Evolutionary conservation across 2,888 invertebrate genomes (phyloP), one percentile per base, ranked within the genome.

Genomic region (Minunthozetes semirufus): DNA sequence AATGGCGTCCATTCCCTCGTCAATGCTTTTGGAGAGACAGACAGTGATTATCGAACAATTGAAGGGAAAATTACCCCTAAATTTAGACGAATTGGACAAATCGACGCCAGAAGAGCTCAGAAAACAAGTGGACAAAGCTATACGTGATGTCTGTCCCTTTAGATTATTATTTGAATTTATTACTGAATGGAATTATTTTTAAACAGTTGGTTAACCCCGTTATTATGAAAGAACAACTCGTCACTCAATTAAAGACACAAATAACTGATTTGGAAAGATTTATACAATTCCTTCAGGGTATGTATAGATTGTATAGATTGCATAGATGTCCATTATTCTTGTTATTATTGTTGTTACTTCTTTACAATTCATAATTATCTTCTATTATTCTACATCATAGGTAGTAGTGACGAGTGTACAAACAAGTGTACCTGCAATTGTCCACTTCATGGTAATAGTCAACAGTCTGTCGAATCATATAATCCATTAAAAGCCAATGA

Each of bases 191-290:
- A 77, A 53, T 72, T 13, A 17, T 72, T 50, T 33, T 50, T 53
- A 79, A 80, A 19, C 81, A 89, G 88, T 89, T 97, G 81, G 91
- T 97, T 25, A 95, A 94, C 80, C 94, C 94, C 19, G 87, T 95
- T 77, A 90, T 94, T 82, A 94, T 97, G 85, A 97, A 98, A 83
- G 97, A 97, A 81, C 95, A 97, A 83, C 86, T 99, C 22, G 95
- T 99, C 25, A 87, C 88, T 66, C 98, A 99, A 83, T 85, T 99
- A 25, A 96, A 97, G 84, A 93, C 94, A 0, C 98, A 99, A 85
- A 94, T 99, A 74, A 89, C 91, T 61, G 99, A 99, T 84, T 87
- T 99, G 84, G 98, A 99, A 83, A 88, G 96, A 78, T 99, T 98
- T 82, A 96, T 99, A 79, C 89, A 91, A 80, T 90, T 96, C 81